phyloP scores from a whole-genome alignment of 2,113 vertebrate genomes.

The Pithys albifrons region DNA sequence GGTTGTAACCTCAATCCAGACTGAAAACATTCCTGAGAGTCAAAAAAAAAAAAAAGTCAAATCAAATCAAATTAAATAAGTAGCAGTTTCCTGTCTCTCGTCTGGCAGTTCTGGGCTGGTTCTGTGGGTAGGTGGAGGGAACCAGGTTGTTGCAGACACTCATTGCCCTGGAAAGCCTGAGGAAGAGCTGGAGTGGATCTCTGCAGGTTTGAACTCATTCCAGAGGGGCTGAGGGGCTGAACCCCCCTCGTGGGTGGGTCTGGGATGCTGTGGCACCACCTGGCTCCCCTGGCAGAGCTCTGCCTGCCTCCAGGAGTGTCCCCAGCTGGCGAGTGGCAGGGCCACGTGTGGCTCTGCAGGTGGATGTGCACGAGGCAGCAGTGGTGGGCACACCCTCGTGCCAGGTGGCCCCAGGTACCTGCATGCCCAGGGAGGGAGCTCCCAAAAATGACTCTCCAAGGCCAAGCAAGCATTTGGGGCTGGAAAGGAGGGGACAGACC shows the following conservation, averaged over 20 bases:
- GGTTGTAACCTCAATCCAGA: slow-evolving; percentile 50
- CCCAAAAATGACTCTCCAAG: background rate
- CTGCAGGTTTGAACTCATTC: accelerated
- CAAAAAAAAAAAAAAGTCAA: background rate
- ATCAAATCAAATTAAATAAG: background rate
- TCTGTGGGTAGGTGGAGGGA: background rate
- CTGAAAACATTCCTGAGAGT: background rate
- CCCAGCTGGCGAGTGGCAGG: background rate
- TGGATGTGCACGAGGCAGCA: background rate
- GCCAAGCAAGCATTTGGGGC: background rate
- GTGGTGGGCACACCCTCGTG: background rate
- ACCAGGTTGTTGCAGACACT: background rate
- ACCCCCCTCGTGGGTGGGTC: background rate
- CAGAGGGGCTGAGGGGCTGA: background rate
- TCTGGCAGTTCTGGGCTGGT: background rate
- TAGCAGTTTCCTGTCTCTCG: background rate
- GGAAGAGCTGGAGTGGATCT: background rate
- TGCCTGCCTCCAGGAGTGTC: background rate
- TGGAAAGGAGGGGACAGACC: background rate
- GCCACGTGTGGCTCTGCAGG: background rate
- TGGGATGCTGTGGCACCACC: background rate
- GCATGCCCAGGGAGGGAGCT: background rate
- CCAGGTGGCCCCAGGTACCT: accelerated
- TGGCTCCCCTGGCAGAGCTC: background rate
- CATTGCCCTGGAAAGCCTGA: background rate